These are phyloP conservation scores for Montipora foliosa DNA, from an alignment of 64 coral and sea anemone species.

Conservation along the genomic window DNA sequence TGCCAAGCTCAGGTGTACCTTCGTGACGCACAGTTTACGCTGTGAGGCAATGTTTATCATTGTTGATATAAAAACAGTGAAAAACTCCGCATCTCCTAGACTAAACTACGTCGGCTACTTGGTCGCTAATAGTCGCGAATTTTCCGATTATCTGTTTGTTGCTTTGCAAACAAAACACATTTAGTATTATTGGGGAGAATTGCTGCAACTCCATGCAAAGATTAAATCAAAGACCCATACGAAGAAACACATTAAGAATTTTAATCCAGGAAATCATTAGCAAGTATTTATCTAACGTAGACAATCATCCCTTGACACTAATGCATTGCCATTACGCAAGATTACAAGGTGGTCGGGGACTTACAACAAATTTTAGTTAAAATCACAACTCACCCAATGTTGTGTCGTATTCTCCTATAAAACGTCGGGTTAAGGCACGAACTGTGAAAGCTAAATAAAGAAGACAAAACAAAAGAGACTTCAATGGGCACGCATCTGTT, in stretches of 20 bases:
- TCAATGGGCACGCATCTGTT: background rate
- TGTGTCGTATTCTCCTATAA: constrained; percentile 81
- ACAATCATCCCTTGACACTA: too few relatives aligned
- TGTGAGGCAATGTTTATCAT: background rate
- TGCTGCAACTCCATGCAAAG: background rate
- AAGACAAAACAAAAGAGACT: constrained; percentile 1
- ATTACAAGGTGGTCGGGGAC: too few relatives aligned
- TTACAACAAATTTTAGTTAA: background rate
- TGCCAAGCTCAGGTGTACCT: too few relatives aligned
- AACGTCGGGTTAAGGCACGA: constrained; percentile 71
- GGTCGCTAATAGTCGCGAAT: background rate
- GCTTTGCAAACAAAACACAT: background rate
- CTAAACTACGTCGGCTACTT: background rate
- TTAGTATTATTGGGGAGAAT: background rate
- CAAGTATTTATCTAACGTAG: constrained; percentile 5
- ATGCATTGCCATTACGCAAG: too few relatives aligned
- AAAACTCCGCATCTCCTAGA: background rate
- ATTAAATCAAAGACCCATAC: background rate
- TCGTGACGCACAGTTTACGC: too few relatives aligned
- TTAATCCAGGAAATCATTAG: constrained; percentile 37
- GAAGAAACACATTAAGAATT: background rate
- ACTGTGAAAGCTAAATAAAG: constrained; percentile 60
- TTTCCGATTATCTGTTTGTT: background rate
- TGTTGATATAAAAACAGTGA: background rate
- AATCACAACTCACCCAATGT: constrained; percentile 69